phyloP scores from a whole-genome alignment of 2,113 vertebrate genomes.

The Syrmaticus mikado region DNA sequence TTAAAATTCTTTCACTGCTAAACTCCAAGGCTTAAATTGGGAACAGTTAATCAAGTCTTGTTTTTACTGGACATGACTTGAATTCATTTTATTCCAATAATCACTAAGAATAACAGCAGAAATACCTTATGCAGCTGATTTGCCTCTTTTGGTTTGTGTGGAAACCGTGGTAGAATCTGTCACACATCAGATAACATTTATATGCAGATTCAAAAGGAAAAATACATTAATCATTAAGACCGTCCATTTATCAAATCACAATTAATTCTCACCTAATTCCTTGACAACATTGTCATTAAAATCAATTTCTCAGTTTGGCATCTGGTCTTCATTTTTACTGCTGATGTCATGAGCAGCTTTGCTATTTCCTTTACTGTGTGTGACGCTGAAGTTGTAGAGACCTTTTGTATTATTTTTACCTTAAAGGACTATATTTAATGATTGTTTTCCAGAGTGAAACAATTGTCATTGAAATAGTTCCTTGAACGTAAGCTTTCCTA shows the following conservation, averaged over 20 bases:
- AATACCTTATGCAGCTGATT: neutral
- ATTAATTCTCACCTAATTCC: neutral
- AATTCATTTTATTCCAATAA: conserved; percentile 9
- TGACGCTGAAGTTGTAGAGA: neutral
- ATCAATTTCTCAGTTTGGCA: neutral
- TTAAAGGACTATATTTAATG: neutral
- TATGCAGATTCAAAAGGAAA: neutral
- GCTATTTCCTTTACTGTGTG: neutral
- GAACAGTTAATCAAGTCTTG: conserved; percentile 9
- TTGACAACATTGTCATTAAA: neutral
- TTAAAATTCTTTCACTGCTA: neutral
- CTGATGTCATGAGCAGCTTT: neutral
- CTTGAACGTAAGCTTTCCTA: neutral
- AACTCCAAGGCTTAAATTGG: neutral
- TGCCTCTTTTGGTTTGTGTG: neutral
- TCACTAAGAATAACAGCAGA: conserved; percentile 4
- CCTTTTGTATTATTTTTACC: neutral
- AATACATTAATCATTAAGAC: neutral
- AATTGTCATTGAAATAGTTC: neutral
- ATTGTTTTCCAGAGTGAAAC: neutral
- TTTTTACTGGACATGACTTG: conserved; percentile 25
- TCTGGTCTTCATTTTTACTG: neutral
- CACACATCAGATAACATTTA: neutral
- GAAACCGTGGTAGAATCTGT: neutral
- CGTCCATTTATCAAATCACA: neutral